These are phyloP conservation scores for Strigamia crassipes DNA, from an alignment of 2,888 invertebrate species.

Conservation along the genomic window DNA sequence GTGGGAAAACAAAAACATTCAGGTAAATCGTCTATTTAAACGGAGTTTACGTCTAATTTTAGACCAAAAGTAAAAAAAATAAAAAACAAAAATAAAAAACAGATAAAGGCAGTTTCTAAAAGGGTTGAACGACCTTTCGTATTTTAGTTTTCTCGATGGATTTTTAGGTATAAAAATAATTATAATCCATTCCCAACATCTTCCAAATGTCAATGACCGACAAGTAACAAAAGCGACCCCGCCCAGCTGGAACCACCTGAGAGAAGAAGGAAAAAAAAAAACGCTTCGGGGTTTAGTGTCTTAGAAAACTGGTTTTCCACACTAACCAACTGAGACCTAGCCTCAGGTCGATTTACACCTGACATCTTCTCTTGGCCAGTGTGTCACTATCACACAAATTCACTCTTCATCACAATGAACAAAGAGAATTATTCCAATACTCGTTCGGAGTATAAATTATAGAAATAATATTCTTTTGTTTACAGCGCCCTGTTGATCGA, in stretches of 20 bases:
- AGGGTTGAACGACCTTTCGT: conserved; percentile 28
- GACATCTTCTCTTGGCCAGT: conserved; percentile 37
- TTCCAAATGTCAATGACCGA: conserved; percentile 37
- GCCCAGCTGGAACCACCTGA: conserved; percentile 29
- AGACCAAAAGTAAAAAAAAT: neutral
- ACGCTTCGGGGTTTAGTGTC: neutral
- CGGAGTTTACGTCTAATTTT: neutral
- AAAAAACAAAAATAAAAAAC: neutral
- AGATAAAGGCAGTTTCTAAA: conserved; percentile 21
- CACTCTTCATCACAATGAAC: conserved; percentile 40
- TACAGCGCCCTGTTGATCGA: neutral
- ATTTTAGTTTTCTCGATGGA: neutral
- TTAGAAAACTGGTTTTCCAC: conserved; percentile 32
- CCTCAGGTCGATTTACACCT: conserved; percentile 28
- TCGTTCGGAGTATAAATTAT: neutral
- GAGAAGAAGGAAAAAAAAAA: neutral
- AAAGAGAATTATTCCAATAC: neutral
- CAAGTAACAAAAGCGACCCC: conserved; percentile 28
- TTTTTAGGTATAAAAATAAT: conserved; percentile 32
- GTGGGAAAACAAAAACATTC: no score
- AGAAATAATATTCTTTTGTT: neutral
- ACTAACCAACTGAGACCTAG: conserved; percentile 38
- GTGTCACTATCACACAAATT: conserved; percentile 39
- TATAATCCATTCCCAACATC: conserved; percentile 34
- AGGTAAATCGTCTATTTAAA: neutral